A percentile compares a stretch with the other conserved stretches of the same genome.
phyloP scores from a whole-genome alignment of 2,113 vertebrate genomes.

The Cephalopholis sonnerati region DNA sequence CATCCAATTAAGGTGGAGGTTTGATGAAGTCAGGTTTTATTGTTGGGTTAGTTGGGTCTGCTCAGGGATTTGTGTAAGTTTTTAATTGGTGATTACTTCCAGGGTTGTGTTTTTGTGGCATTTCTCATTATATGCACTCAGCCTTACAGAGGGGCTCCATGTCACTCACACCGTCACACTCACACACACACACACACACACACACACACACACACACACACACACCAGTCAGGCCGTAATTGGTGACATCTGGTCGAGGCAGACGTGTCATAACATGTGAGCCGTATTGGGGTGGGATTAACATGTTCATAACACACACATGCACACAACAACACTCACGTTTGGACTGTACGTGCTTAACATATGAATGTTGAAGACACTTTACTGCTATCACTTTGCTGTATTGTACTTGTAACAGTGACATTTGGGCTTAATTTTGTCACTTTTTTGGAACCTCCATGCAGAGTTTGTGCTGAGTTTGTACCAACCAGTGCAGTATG shows the following conservation, averaged over 20 bases:
- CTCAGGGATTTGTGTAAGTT: conserved; percentile 34
- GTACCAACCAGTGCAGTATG: neutral
- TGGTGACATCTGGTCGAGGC: conserved; percentile 68
- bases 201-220: conserved; percentile 17
- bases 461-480: no score
- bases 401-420: neutral
- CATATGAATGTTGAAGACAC: neutral
- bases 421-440: neutral
- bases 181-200: conserved; percentile 11
- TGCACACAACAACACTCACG: conserved; percentile 5
- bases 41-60: conserved; percentile 46
- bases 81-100: conserved; percentile 50
- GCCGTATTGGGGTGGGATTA: conserved; percentile 35
- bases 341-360: neutral
- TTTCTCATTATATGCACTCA: conserved; percentile 45
- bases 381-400: neutral
- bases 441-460: no score
- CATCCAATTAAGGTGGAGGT: conserved; percentile 60
- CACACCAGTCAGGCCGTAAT: conserved; percentile 54
- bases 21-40: conserved; percentile 60
- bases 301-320: conserved; percentile 23
- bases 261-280: conserved; percentile 43
- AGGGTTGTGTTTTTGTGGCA: conserved; percentile 55
- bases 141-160: conserved; percentile 8
- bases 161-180: neutral